Evolutionary conservation across 2,113 vertebrate genomes (phyloP).

Genomic region (Cricetomys ansorgei): DNA sequence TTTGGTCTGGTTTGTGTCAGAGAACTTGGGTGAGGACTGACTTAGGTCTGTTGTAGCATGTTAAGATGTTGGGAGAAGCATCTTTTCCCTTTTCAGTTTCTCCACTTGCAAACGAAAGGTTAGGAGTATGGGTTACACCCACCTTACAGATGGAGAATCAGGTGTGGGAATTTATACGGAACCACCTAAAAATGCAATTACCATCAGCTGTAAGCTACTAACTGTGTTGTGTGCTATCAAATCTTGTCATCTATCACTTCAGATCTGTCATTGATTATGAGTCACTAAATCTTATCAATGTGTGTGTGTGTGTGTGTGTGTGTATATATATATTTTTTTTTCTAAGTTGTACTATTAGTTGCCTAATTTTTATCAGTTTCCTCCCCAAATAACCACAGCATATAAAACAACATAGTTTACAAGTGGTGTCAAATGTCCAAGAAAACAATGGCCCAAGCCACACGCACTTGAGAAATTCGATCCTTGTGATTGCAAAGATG

Average conservation of each 20-base stretch:
- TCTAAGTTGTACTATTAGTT: slow-evolving; percentile 5
- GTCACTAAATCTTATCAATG: background rate
- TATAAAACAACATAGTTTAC: background rate
- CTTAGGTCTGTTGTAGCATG: background rate
- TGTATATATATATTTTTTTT: background rate
- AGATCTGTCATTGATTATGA: background rate
- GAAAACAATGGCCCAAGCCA: background rate
- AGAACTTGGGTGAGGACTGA: background rate
- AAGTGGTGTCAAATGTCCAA: slow-evolving; percentile 11
- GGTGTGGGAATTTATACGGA: background rate
- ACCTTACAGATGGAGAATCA: background rate
- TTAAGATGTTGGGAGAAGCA: background rate
- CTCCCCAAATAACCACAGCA: background rate
- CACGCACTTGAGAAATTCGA: background rate
- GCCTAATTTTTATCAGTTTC: background rate
- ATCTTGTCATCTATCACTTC: background rate
- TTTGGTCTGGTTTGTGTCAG: slow-evolving; percentile 6
- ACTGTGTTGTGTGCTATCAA: background rate
- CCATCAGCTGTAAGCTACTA: background rate
- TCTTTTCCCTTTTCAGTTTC: background rate
- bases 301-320: no score
- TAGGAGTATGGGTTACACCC: slow-evolving; percentile 10
- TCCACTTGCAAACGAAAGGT: background rate
- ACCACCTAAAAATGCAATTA: background rate
- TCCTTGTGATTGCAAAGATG: background rate